Evolutionary conservation across 2,797 vertebrate species (phyloP).

Genomic region (Eospalax fontanierii): DNA sequence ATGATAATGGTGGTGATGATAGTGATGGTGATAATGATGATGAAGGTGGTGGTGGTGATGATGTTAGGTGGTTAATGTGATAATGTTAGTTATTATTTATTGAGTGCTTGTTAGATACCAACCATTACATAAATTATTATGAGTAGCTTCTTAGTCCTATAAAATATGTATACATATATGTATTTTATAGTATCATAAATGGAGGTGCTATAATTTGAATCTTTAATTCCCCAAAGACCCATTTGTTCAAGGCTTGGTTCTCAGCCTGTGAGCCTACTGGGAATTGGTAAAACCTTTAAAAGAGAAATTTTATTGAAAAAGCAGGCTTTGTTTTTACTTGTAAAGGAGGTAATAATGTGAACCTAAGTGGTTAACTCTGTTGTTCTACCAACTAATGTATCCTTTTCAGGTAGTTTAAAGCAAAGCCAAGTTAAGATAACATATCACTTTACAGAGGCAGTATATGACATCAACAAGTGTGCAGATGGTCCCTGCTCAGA

Average conservation of each 20-base stretch:
- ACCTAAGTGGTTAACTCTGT: neutral
- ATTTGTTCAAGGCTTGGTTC: too few relatives aligned
- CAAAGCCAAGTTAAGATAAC: neutral
- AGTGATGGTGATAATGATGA: too few relatives aligned
- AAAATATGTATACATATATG: too few relatives aligned
- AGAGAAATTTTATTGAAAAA: neutral
- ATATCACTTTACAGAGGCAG: neutral
- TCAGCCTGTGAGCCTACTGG: neutral
- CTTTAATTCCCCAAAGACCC: too few relatives aligned
- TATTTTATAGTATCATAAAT: neutral
- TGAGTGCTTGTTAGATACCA: neutral
- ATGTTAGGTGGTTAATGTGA: too few relatives aligned
- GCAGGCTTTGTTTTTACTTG: too few relatives aligned
- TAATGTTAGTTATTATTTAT: too few relatives aligned
- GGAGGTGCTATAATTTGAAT: neutral
- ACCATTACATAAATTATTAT: neutral
- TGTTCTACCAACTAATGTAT: neutral
- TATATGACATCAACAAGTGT: neutral
- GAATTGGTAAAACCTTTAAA: neutral
- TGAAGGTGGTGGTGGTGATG: too few relatives aligned
- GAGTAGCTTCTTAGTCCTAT: neutral
- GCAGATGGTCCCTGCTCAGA: neutral
- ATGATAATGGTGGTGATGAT: too few relatives aligned
- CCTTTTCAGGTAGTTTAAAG: neutral
- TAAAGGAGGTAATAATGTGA: neutral